phyloP scores from a whole-genome alignment of 1,140 invertebrate species.

The Ceratina calcarata region DNA sequence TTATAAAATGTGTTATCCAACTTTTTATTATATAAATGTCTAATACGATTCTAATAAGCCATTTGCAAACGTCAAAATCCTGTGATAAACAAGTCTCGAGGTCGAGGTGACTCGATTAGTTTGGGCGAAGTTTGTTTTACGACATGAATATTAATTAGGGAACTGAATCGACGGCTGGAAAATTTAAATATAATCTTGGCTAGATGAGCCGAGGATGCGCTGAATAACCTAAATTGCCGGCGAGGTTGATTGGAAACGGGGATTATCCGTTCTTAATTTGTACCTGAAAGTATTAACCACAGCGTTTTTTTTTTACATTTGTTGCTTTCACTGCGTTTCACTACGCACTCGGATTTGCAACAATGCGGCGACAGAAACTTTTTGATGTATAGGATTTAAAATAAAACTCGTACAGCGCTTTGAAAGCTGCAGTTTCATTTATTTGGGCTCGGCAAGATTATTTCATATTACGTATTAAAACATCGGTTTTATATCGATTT shows the following conservation, averaged over 20 bases:
- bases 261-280: neutral
- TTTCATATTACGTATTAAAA: no score
- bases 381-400: no score
- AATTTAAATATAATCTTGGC: slow-evolving; percentile 16
- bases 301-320: neutral
- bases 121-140: neutral
- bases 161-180: neutral
- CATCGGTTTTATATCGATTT: no score
- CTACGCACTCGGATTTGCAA: neutral
- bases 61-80: neutral
- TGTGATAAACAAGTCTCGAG: neutral
- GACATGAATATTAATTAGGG: neutral
- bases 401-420: no score
- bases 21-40: neutral
- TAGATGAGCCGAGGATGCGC: neutral
- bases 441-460: no score
- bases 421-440: no score
- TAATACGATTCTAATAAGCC: no score
- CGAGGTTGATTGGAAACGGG: neutral
- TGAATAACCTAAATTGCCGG: slow-evolving; percentile 10
- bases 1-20: neutral
- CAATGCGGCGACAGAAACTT: no score
- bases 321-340: neutral
- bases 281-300: neutral
- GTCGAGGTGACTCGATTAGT: neutral